Percentiles rank a stretch among this genome's conserved stretches.
Evolutionary conservation across 2,113 vertebrate species (phyloP).

Genomic region (Chamaea fasciata): DNA sequence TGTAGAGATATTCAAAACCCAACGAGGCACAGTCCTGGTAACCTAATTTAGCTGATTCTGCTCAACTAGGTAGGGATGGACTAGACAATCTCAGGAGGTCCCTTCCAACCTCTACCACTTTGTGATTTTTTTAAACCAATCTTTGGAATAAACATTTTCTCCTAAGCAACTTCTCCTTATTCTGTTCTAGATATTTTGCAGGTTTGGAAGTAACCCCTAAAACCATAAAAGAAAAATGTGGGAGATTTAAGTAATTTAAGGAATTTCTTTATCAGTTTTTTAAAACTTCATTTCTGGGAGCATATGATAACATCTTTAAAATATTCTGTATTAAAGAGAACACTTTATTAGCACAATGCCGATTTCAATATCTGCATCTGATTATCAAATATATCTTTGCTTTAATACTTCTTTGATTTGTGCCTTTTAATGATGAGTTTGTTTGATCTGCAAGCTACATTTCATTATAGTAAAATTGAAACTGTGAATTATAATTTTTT

Average conservation of each 20-base stretch:
- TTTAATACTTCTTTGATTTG: constrained; percentile 3
- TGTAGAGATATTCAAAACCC: background rate
- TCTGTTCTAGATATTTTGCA: background rate
- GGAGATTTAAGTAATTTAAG: background rate
- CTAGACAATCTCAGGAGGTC: background rate
- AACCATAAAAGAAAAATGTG: background rate
- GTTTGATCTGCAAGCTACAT: constrained; percentile 1
- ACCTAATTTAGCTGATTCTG: background rate
- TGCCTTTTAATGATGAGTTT: background rate
- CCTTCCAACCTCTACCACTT: background rate
- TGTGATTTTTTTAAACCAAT: background rate
- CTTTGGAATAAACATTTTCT: background rate
- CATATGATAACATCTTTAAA: background rate
- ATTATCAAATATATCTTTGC: background rate
- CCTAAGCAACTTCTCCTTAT: background rate
- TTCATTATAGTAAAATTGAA: background rate
- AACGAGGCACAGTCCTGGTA: background rate
- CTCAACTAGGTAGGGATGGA: background rate
- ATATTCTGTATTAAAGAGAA: background rate
- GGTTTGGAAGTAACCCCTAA: background rate
- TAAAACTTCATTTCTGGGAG: background rate
- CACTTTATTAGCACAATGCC: background rate
- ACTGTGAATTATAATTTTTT: background rate
- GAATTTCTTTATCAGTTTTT: background rate
- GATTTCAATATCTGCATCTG: background rate